Evolutionary conservation across 2,888 invertebrate genomes (phyloP).

Genomic region (Litoditis marina): DNA sequence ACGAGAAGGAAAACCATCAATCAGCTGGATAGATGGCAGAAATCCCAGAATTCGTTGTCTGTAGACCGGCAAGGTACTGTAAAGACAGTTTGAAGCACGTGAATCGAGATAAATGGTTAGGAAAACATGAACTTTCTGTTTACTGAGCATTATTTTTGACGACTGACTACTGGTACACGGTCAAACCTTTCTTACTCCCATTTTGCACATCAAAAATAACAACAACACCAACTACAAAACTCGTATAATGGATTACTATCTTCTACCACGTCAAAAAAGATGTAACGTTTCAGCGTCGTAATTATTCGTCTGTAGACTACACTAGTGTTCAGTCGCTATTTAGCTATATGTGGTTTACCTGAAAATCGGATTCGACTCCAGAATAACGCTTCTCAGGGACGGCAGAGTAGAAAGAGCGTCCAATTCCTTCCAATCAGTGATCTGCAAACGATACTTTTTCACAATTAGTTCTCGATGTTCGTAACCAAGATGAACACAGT

Average conservation of each 20-base stretch:
- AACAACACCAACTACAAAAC: no score
- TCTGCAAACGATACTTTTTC: no score
- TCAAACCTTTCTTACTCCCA: no score
- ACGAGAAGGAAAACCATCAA: slow-evolving; percentile 29
- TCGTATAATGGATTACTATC: no score
- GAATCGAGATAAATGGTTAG: not conserved
- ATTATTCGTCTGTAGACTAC: not conserved
- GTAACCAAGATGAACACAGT: no score
- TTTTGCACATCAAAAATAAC: no score
- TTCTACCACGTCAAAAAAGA: no score
- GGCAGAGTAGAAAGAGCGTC: slow-evolving; percentile 13
- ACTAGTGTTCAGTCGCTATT: not conserved
- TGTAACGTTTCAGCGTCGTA: no score
- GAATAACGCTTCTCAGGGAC: slow-evolving; percentile 16
- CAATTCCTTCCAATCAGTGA: slow-evolving; percentile 31
- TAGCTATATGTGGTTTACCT: slow-evolving; percentile 14
- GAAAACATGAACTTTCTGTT: not conserved
- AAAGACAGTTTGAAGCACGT: not conserved
- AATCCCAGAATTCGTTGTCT: slow-evolving; percentile 26
- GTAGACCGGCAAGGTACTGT: slow-evolving; percentile 16
- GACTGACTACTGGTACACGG: no score
- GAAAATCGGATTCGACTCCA: slow-evolving; percentile 37
- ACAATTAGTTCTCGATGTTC: no score
- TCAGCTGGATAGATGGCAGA: slow-evolving; percentile 23
- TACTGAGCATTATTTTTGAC: no score